Evolutionary conservation across 1,140 invertebrate genomes (phyloP).

Genomic region (Drosophila azteca): DNA sequence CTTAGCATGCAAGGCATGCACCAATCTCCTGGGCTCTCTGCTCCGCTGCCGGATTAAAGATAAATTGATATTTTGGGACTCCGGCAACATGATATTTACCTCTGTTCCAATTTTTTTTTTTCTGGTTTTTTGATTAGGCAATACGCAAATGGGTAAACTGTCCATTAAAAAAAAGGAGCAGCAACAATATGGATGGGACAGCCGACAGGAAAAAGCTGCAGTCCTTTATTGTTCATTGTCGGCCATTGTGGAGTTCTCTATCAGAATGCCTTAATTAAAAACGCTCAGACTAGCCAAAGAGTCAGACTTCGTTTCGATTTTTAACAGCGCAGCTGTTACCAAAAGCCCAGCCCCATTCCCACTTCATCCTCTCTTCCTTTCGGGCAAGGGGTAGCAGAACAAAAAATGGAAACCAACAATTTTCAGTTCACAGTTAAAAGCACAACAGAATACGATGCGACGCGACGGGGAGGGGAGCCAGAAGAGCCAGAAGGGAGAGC

Average conservation of each 20-base stretch:
- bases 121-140: conserved; percentile 38
- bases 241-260: conserved; percentile 52
- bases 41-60: conserved; percentile 47
- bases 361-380: conserved; percentile 21
- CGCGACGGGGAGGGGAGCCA: background rate
- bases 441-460: conserved; percentile 17
- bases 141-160: conserved; percentile 65
- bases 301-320: conserved; percentile 61
- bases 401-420: conserved; percentile 70
- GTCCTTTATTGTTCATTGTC: conserved; percentile 68
- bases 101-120: conserved; percentile 6
- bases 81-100: conserved; percentile 47
- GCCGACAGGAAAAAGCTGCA: conserved; percentile 36
- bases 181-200: conserved; percentile 12
- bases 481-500: conserved; percentile 3
- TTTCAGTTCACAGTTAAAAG: conserved; percentile 73
- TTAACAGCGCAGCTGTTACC: conserved; percentile 58
- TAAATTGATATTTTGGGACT: conserved; percentile 75
- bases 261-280: conserved; percentile 80
- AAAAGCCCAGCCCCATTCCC: conserved; percentile 36
- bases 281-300: conserved; percentile 52
- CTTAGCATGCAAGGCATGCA: conserved; percentile 76
- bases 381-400: background rate
- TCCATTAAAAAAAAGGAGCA: conserved; percentile 47
- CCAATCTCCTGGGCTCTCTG: conserved; percentile 43